Evolutionary conservation across 2,888 invertebrate genomes (phyloP), one percentile per base, ranked within the genome.

Genomic region (Holacanthella duospinosa): DNA sequence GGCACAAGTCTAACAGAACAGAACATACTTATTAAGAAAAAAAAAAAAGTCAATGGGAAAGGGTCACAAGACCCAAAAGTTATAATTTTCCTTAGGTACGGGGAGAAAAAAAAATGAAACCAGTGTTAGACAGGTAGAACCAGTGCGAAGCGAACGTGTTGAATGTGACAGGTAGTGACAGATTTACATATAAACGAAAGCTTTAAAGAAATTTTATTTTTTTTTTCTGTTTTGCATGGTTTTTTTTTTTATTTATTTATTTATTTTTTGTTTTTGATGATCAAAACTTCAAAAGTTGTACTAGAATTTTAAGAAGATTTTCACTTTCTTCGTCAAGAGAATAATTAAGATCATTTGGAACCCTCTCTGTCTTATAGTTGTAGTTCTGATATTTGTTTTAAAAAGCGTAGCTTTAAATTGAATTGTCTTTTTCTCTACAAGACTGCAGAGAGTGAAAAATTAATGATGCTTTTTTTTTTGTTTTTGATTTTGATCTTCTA

Each of bases 401-500:
- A 36, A 16, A 36, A 36, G 36, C 36, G 21, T 9, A 9, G 19
- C 21, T 48, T 48, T n/a, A 48, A 48, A 48, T 48, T 48, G 48
- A 48, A 48, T 48, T n/a, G 12, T 48, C 48, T 9, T 6, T 9
- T 6, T 9, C 12, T 4, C 16, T 48, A 48, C 6, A 48, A 63
- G 55, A 55, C n/a, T n/a, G 58, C n/a, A 58, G 26, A 55, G 56
- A 48, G n/a, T 4, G 43, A 43, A 48, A 57, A 62, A 60, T 57
- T 60, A 60, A 56, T 21, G 24, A 25, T 57, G 43, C 43, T 27
- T 54, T 16, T 36, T 60, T 59, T 24, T 61, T 44, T n/a, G n/a
- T n/a, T 57, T 61, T 44, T 64, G 62, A 62, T 62, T 44, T 62
- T 68, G 68, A 68, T 68, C 66, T 68, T 55, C 56, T n/a, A n/a